Base-by-base conservation (phyloP, 2,113 vertebrate species). In the Blennius ocellaris region DNA sequence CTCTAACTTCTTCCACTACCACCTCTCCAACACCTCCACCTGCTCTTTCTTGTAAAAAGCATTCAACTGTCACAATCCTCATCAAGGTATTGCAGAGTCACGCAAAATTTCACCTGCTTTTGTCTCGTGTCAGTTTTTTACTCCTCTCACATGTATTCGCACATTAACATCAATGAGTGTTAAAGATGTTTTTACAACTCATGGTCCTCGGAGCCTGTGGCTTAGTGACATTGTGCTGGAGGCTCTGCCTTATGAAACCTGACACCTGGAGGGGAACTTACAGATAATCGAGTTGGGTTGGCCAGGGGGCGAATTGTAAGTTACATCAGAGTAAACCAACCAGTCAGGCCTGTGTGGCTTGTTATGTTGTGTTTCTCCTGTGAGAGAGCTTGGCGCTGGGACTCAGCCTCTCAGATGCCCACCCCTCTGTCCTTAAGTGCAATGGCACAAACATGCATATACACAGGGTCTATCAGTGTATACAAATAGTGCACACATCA, bases 211-310 rank as follows among this genome's bases (percentile, higher is more conserved):
- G 74, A 65, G 55, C 74, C 59, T 51, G 36, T 69, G 76, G 80
- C 73, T 87, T 82, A 38, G 68, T 80, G 78, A 82, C 77, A 87
- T 56, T 66, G 56, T 69, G 84, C 88, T 82, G 8, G 36, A 80
- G 85, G 86, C 82, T 62, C 52, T 79, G 59, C 64, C 72, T 85
- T 89, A 87, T 89, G 86, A 91, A 92, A 90, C 84, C 61, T 38
- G 86, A 90, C 2, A 78, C 90, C 86, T 55, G 45, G 36, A 86
- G 90, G 74, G 54, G 71, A 86, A 81, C 81, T 89, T 70, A 82
- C 71, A 85, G 81, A 87, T 76, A 87, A 83, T 73, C 15, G 30
- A 82, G 81, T 65, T 77, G 80, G 78, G 77, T 80, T 41, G 39
- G 73, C 76, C 72, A 40, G 30, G 55, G 79, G 77, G 49, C n/a